A percentile compares a stretch with the other conserved stretches of the same genome.
phyloP scores from a whole-genome alignment of 2,888 invertebrate genomes.

The Apotomis capreana region DNA sequence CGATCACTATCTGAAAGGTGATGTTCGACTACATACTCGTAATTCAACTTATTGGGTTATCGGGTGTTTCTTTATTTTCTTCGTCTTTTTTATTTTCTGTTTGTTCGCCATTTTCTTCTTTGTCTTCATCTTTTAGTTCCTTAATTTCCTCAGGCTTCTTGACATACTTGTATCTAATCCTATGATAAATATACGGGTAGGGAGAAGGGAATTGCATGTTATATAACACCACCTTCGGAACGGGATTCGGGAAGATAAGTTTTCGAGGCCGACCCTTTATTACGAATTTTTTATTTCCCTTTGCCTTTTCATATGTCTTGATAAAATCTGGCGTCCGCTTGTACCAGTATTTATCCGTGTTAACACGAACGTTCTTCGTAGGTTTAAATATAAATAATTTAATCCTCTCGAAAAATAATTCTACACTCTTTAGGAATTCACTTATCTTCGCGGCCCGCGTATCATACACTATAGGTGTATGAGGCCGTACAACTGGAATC shows the following conservation, averaged over 20 bases:
- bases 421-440: slow-evolving; percentile 6
- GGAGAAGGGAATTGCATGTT: slow-evolving; percentile 2
- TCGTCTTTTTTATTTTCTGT: not conserved
- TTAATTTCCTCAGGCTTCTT: not conserved
- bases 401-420: slow-evolving; percentile 11
- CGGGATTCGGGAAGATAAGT: not conserved
- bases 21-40: too few species aligned
- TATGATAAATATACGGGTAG: slow-evolving; percentile 15
- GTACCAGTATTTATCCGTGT: slow-evolving; percentile 26
- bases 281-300: slow-evolving; percentile 5
- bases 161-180: not conserved
- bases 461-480: slow-evolving; percentile 21
- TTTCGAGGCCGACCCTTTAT: not conserved
- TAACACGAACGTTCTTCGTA: slow-evolving; percentile 13
- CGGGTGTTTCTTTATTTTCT: not conserved
- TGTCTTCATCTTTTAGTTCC: not conserved
- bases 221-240: slow-evolving; percentile 17
- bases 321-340: not conserved
- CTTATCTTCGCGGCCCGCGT: not conserved
- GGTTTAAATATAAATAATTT: slow-evolving; percentile 15
- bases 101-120: not conserved
- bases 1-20: too few species aligned
- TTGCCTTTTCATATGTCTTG: not conserved
- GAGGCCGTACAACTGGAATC: not conserved
- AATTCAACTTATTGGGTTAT: too few species aligned